phyloP scores from a whole-genome alignment of 2,888 invertebrate species.

The Campoplex capitator region DNA sequence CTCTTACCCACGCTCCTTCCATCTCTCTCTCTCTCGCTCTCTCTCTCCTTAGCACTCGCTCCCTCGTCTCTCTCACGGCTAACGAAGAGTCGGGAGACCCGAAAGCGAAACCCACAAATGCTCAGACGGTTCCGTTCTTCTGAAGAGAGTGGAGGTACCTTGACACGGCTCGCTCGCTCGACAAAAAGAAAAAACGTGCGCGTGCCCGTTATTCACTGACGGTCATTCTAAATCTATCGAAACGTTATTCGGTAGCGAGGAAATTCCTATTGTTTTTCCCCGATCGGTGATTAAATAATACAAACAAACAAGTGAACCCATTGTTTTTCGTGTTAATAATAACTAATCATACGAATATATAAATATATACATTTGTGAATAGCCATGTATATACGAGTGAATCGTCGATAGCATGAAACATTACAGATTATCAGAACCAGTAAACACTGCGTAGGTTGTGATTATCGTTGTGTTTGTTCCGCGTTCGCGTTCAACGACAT shows the following conservation, averaged over 20 bases:
- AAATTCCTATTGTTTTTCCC: slow-evolving; percentile 19
- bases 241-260: slow-evolving; percentile 3
- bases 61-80: slow-evolving; percentile 2
- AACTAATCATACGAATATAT: neutral
- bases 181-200: slow-evolving; percentile 71
- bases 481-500: neutral
- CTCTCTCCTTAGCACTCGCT: neutral
- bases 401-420: slow-evolving; percentile 27
- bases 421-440: slow-evolving; percentile 9
- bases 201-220: slow-evolving; percentile 69
- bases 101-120: slow-evolving; percentile 76
- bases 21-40: neutral
- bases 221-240: neutral
- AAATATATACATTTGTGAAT: neutral
- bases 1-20: neutral
- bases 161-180: slow-evolving; percentile 81
- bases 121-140: slow-evolving; percentile 81
- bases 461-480: slow-evolving; percentile 17
- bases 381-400: slow-evolving; percentile 27
- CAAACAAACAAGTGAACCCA: slow-evolving; percentile 16
- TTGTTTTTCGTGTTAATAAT: slow-evolving; percentile 46
- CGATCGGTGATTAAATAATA: slow-evolving; percentile 1
- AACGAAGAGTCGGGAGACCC: slow-evolving; percentile 73
- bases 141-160: slow-evolving; percentile 84
- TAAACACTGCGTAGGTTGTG: neutral